These are phyloP conservation scores for Pionites leucogaster DNA, from an alignment of 2,113 vertebrate species.

Conservation along the genomic window DNA sequence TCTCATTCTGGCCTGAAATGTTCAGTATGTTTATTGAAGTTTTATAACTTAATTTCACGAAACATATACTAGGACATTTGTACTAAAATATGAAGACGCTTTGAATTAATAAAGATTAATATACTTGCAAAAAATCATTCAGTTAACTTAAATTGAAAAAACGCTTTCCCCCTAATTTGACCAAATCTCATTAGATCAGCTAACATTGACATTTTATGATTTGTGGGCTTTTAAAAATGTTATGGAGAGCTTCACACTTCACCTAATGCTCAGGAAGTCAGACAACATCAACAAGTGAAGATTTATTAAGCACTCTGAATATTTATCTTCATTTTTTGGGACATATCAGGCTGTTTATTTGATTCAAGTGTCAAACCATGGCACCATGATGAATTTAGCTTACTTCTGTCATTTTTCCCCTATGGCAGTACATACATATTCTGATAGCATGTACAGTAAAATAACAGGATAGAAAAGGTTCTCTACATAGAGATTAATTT, in stretches of 20 bases:
- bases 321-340: neutral
- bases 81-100: neutral
- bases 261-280: neutral
- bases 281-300: neutral
- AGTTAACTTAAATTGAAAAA: neutral
- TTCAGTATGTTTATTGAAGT: neutral
- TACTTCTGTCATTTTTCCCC: neutral
- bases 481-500: neutral
- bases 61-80: neutral
- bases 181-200: neutral
- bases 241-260: neutral
- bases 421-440: too few relatives aligned
- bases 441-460: neutral
- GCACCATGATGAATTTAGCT: neutral
- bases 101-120: neutral
- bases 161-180: neutral
- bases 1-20: neutral
- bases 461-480: neutral
- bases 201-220: neutral
- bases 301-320: neutral
- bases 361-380: neutral
- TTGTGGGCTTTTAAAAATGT: neutral
- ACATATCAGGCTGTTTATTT: neutral
- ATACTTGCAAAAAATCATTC: neutral
- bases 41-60: neutral